A percentile compares a stretch with the other conserved stretches of the same genome.
These are phyloP conservation scores for Phrynocephalus guinanensis DNA, from an alignment of 2,797 vertebrate genomes.

Conservation along the genomic window DNA sequence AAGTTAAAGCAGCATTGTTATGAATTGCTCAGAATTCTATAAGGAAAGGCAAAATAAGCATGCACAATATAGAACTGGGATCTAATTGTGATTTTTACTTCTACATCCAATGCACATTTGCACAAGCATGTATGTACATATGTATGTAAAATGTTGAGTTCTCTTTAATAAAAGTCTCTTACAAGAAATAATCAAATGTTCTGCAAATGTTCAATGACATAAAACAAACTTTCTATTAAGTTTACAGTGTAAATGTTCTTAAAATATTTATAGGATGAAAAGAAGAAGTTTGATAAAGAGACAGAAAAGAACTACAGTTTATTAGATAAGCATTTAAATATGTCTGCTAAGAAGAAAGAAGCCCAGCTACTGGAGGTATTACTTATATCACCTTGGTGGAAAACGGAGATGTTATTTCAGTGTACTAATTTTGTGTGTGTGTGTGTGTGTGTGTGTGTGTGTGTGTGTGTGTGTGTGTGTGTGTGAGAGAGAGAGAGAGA, in stretches of 20 bases:
- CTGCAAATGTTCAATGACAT: not conserved
- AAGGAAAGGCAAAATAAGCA: too few species aligned
- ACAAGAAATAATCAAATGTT: not conserved
- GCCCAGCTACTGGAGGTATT: constrained; percentile 94
- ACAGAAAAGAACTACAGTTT: constrained; percentile 97
- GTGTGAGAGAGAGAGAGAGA: too few species aligned
- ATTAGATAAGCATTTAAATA: constrained; percentile 94
- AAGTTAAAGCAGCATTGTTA: not conserved
- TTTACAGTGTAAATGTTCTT: constrained; percentile 31
- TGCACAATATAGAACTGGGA: not conserved
- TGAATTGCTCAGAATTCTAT: not conserved
- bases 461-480: too few species aligned
- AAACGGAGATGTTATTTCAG: constrained; percentile 1
- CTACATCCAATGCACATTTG: not conserved
- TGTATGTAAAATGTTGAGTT: too few species aligned
- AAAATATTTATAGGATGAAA: constrained; percentile 85
- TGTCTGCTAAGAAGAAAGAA: constrained; percentile 99
- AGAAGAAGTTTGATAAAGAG: constrained; percentile 97
- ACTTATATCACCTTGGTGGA: constrained; percentile 21
- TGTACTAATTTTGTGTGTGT: not conserved
- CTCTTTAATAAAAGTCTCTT: not conserved
- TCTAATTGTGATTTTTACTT: not conserved
- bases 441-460: too few species aligned
- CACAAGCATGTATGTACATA: constrained; percentile 3
- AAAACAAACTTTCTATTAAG: not conserved